Evolutionary conservation across 2,888 invertebrate species (phyloP).

Genomic region (Theretra japonica): DNA sequence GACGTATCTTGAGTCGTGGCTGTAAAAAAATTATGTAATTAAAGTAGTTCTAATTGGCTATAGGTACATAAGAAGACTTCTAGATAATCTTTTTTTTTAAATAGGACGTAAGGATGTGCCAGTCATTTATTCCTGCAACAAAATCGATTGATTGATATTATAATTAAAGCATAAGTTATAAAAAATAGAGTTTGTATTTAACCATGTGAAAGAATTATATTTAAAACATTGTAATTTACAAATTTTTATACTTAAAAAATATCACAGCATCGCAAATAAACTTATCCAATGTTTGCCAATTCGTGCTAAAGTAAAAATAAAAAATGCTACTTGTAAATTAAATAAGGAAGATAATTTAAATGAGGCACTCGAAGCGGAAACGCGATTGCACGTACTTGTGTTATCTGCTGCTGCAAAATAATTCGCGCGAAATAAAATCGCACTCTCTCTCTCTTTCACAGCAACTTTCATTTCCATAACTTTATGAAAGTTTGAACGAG

Average conservation of each 20-base stretch:
- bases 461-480: slow-evolving; percentile 40
- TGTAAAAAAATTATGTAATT: neutral
- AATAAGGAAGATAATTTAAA: neutral
- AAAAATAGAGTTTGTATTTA: no score
- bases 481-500: slow-evolving; percentile 38
- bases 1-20: no score
- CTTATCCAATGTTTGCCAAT: neutral
- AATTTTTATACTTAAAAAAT: no score
- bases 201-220: no score
- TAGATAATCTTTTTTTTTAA: no score
- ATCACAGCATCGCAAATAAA: neutral
- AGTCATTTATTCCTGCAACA: no score
- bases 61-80: no score
- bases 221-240: neutral
- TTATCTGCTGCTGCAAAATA: neutral
- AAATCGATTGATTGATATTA: no score
- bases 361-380: neutral
- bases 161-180: no score
- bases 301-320: neutral
- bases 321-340: neutral
- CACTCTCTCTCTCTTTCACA: slow-evolving; percentile 32
- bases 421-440: neutral
- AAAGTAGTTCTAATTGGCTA: no score
- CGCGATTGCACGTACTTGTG: neutral
- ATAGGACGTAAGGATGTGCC: no score